These are phyloP conservation scores for Gadopsis marmoratus DNA, from an alignment of 2,797 vertebrate genomes.

Conservation along the genomic window DNA sequence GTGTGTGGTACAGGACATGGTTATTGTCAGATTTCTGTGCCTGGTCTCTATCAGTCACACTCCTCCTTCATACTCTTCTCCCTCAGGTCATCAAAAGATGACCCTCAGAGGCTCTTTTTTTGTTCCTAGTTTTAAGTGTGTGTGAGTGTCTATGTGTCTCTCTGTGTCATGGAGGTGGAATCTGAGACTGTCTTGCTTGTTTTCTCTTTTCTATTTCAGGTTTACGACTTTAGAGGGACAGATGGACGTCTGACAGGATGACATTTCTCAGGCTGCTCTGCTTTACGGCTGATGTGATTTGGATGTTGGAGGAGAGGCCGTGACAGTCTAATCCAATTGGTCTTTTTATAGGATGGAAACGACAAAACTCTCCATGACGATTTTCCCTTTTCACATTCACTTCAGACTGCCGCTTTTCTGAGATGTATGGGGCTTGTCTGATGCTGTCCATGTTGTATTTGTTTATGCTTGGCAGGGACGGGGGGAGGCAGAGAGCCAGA, in stretches of 20 bases:
- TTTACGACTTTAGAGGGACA: constrained; percentile 45
- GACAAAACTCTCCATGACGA: constrained; percentile 39
- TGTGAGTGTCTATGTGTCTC: constrained; percentile 24
- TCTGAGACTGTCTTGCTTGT: constrained; percentile 33
- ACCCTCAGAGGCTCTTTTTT: constrained; percentile 2
- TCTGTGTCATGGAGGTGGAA: constrained; percentile 41
- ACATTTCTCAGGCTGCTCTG: constrained; percentile 54
- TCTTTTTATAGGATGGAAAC: constrained; percentile 52
- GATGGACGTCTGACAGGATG: constrained; percentile 47
- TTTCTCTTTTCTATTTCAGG: constrained; percentile 59
- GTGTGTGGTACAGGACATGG: constrained; percentile 27
- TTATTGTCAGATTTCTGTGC: constrained; percentile 30
- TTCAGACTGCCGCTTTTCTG: constrained; percentile 46
- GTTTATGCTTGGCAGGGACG: constrained; percentile 66
- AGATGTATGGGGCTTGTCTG: constrained; percentile 59
- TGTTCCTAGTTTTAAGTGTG: constrained; percentile 14
- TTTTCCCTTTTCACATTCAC: constrained; percentile 57
- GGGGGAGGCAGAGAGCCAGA: constrained; percentile 46
- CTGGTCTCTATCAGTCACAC: constrained; percentile 54
- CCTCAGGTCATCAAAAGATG: constrained; percentile 29
- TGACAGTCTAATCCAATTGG: constrained; percentile 38
- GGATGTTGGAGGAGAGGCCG: constrained; percentile 25
- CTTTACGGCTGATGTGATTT: constrained; percentile 56
- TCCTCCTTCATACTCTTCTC: constrained; percentile 12
- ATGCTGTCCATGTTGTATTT: constrained; percentile 77